Conservation (phyloP, 1,140 invertebrate species). For the Hestina assimilis region DNA sequence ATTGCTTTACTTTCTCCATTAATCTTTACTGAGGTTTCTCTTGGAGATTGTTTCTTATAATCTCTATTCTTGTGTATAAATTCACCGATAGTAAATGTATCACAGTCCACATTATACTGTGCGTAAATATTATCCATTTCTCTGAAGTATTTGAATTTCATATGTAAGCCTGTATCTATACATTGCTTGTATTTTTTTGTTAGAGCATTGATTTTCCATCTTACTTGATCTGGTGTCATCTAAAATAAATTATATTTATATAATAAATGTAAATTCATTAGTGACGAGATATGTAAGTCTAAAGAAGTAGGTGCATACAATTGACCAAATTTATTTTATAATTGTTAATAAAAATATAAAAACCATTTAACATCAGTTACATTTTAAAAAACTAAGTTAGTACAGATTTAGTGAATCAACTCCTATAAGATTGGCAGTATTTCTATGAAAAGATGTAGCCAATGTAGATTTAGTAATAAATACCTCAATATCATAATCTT, state of each 20-base stretch:
- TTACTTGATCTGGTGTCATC: conserved; percentile 43
- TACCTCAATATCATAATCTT: conserved; percentile 42
- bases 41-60: conserved; percentile 9
- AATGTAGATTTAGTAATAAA: background rate
- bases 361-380: no score
- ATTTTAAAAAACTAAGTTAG: no score
- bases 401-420: no score
- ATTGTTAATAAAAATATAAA: background rate
- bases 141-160: conserved; percentile 45
- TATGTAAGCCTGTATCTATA: conserved; percentile 33
- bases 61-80: conserved; percentile 30
- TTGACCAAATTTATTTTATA: no score
- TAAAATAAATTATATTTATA: conserved; percentile 19
- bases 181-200: conserved; percentile 47
- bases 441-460: background rate
- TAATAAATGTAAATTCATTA: background rate
- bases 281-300: background rate
- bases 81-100: conserved; percentile 31
- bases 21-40: background rate
- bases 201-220: conserved; percentile 47
- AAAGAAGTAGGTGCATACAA: background rate
- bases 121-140: conserved; percentile 45
- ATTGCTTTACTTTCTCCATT: conserved; percentile 39
- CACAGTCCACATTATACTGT: conserved; percentile 41
- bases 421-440: no score